Evolutionary conservation across 2,113 vertebrate species (phyloP).

Genomic region (Plotosus lineatus): DNA sequence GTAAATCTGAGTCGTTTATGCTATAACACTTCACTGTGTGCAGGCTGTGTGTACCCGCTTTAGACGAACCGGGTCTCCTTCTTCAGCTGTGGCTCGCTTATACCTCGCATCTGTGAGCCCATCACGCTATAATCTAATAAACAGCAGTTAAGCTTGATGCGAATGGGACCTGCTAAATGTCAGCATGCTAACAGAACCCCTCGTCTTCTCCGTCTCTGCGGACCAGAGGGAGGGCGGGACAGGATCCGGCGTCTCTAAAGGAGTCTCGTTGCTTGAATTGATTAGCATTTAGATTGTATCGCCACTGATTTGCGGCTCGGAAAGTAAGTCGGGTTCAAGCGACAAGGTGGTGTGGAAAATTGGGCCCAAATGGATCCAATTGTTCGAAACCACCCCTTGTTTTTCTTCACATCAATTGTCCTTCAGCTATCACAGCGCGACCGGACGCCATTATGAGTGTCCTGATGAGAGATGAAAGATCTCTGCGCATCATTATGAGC

Average conservation of each 20-base stretch:
- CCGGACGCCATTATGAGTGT: background rate
- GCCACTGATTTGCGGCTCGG: constrained; percentile 42
- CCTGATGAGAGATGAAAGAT: constrained; percentile 30
- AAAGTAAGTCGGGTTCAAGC: constrained; percentile 40
- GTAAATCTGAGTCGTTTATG: background rate
- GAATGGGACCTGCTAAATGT: constrained; percentile 36
- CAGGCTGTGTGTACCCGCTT: background rate
- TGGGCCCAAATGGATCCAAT: constrained; percentile 41
- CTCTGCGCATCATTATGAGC: constrained; percentile 17
- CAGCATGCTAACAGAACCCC: constrained; percentile 38
- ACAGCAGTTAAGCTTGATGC: background rate
- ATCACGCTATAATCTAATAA: constrained; percentile 38
- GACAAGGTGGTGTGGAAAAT: constrained; percentile 45
- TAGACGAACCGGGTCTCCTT: constrained; percentile 8
- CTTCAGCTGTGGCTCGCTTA: background rate
- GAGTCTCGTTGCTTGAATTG: constrained; percentile 49
- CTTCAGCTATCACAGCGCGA: background rate
- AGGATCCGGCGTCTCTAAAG: constrained; percentile 36
- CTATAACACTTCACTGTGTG: background rate
- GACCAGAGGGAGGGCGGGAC: constrained; percentile 22
- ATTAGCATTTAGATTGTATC: constrained; percentile 62
- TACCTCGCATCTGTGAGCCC: background rate
- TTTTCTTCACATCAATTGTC: constrained; percentile 5
- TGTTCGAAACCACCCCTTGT: constrained; percentile 9
- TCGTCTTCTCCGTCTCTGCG: constrained; percentile 35